Percentiles rank a stretch among this genome's conserved stretches.
Conservation (phyloP, 2,888 invertebrate genomes). For the Dioctria linearis region DNA sequence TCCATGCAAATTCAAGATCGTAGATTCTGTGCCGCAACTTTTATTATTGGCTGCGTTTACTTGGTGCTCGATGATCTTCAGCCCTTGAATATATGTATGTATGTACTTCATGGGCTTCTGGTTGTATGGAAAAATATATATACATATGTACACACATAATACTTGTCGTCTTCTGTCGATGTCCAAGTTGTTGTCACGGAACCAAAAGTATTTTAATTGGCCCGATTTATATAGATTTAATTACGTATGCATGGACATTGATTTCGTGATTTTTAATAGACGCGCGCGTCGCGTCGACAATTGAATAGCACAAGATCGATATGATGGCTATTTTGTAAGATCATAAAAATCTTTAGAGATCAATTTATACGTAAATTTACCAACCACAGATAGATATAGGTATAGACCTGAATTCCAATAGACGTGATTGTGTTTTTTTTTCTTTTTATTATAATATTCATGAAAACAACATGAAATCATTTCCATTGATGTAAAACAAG, state of each 20-base stretch:
- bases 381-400: background rate
- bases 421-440: constrained; percentile 20
- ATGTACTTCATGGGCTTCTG: constrained; percentile 4
- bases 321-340: constrained; percentile 33
- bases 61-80: constrained; percentile 47
- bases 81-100: too few species aligned
- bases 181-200: constrained; percentile 71
- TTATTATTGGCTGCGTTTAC: constrained; percentile 53
- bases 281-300: constrained; percentile 21
- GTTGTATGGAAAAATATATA: too few species aligned
- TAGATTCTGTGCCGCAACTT: constrained; percentile 26
- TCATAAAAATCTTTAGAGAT: background rate
- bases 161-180: constrained; percentile 59
- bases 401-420: constrained; percentile 25
- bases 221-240: constrained; percentile 71
- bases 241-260: constrained; percentile 72
- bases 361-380: background rate
- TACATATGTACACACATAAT: too few species aligned
- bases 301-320: constrained; percentile 38
- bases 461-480: constrained; percentile 21
- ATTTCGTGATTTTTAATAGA: constrained; percentile 68
- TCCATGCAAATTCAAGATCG: constrained; percentile 49
- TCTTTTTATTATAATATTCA: too few species aligned
- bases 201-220: constrained; percentile 71
- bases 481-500: constrained; percentile 52